These are phyloP conservation scores for Protobothrops flavoviridis DNA, from an alignment of 2,113 vertebrate species.

Conservation along the genomic window DNA sequence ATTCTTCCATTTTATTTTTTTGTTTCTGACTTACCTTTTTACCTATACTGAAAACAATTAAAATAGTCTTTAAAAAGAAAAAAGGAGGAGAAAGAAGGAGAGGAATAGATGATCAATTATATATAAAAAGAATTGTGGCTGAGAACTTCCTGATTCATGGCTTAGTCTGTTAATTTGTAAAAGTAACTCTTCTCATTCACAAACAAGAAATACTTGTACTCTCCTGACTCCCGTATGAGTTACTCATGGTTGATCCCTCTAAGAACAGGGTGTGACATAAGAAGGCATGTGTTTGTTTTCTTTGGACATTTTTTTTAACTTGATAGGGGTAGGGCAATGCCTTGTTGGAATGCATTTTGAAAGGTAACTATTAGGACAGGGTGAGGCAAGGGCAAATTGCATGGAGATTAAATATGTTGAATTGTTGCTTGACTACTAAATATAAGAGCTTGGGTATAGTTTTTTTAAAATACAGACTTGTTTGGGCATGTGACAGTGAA, in stretches of 20 bases:
- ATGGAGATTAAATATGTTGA: neutral
- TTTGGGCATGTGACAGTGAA: neutral
- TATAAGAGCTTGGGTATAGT: neutral
- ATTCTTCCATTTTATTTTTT: neutral
- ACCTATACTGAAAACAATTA: neutral
- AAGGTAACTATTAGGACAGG: neutral
- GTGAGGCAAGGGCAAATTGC: neutral
- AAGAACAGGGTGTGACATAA: neutral
- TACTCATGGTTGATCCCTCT: neutral
- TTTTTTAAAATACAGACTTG: neutral
- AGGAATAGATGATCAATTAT: neutral
- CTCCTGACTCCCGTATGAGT: neutral
- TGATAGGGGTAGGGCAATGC: neutral
- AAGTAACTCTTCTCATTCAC: neutral
- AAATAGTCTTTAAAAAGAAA: neutral
- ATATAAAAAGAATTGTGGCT: neutral
- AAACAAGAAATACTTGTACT: conserved; percentile 6
- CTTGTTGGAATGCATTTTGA: neutral
- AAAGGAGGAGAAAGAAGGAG: neutral
- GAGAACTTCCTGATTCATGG: neutral
- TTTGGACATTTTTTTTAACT: neutral
- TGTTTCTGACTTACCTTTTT: neutral
- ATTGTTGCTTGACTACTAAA: neutral
- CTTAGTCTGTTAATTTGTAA: neutral
- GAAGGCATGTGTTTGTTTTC: neutral